phyloP scores from a whole-genome alignment of 2,113 vertebrate genomes.

The Naja naja region DNA sequence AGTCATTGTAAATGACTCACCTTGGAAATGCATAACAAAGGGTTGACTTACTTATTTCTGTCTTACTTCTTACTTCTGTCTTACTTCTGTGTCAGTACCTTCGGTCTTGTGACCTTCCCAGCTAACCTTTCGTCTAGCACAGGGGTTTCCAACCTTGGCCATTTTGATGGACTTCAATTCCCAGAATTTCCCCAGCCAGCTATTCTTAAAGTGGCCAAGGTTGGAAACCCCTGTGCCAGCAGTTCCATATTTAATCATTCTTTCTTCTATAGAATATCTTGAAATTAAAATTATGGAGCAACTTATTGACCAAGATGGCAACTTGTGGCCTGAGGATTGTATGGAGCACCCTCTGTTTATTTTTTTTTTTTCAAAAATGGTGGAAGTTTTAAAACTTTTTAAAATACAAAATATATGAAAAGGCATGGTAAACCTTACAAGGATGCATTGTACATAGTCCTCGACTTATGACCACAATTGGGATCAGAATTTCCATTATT shows the following conservation, averaged over 20 bases:
- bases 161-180: too few species aligned
- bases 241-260: neutral
- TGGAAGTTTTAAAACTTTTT: neutral
- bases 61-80: too few species aligned
- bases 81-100: neutral
- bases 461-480: neutral
- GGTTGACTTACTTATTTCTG: neutral
- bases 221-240: too few species aligned
- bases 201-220: too few species aligned
- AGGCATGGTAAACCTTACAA: neutral
- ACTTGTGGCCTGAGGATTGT: neutral
- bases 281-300: neutral
- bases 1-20: neutral
- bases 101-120: neutral
- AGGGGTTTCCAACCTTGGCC: too few species aligned
- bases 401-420: neutral
- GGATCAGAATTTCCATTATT: neutral
- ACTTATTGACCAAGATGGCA: neutral
- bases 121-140: neutral
- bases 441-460: neutral
- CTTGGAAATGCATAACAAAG: neutral
- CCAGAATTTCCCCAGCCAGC: too few species aligned
- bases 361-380: neutral
- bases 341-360: neutral
- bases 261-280: neutral